Evolutionary conservation across 37 sponge, comb jelly and placozoan genomes (phyloP), one percentile per base, ranked within the genome.

Genomic region (Mnemiopsis leidyi): DNA sequence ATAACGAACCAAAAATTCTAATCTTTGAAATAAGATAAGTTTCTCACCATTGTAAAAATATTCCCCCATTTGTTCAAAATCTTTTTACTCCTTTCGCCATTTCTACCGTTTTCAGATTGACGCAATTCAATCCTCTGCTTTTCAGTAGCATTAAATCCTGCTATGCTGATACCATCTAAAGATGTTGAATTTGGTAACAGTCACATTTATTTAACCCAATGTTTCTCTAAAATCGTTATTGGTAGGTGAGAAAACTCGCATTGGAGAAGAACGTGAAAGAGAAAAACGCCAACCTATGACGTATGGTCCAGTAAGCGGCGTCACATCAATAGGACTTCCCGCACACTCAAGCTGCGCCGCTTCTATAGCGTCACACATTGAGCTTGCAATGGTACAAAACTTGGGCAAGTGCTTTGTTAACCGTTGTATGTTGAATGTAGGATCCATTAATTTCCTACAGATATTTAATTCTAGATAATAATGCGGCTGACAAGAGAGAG

Each of bases 401-500:
- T 34, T 77, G 35, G 9, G 18, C 32, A 77, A 32, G 3, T 32
- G 79, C 33, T 77, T 77, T 9, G 32, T 31, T 16, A 77, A 32
- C 2, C 35, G 79, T 18, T 77, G 79, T 34, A 32, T 77, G 3
- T 9, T 32, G 36, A 77, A 77, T 26, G 79, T 36, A 9, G 79
- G 79, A 77, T 77, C 79, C 79, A 77, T 77, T 32, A 77, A 34
- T 32, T 77, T 77, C 79, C 73, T 71, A 30, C 23, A 3, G 25
- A 30, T 3, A 30, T 29, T 67, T 67, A 67, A n/a, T n/a, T n/a
- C n/a, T n/a, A n/a, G n/a, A n/a, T n/a, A n/a, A n/a, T n/a, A n/a
- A n/a, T n/a, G n/a, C n/a, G n/a, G n/a, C n/a, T n/a, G n/a, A n/a
- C n/a, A n/a, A n/a, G n/a, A n/a, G n/a, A n/a, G n/a, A n/a, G n/a